These are phyloP conservation scores for Setophaga kirtlandii DNA, from an alignment of 2,113 vertebrate species.

Conservation along the genomic window DNA sequence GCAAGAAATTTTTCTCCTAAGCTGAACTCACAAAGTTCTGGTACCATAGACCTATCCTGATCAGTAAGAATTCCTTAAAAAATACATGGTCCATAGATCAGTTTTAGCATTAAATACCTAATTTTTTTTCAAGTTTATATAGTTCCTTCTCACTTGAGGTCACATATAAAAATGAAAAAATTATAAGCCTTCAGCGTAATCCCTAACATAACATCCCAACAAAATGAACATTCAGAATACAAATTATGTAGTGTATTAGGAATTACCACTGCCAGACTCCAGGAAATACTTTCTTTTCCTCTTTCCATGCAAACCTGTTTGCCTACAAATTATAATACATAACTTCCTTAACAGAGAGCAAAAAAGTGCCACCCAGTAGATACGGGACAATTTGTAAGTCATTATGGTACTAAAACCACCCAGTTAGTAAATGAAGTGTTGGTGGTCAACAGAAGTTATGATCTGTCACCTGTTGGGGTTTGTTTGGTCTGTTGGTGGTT, in stretches of 20 bases:
- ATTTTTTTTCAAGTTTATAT: neutral
- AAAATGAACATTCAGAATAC: neutral
- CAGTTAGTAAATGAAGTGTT: neutral
- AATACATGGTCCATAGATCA: neutral
- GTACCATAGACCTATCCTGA: neutral
- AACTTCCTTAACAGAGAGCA: neutral
- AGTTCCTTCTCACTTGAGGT: neutral
- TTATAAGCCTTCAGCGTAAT: neutral
- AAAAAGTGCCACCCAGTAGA: neutral
- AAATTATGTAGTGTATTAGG: neutral
- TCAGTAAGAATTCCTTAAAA: neutral
- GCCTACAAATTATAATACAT: neutral
- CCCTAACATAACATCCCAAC: neutral
- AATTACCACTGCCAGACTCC: neutral
- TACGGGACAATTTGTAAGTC: neutral
- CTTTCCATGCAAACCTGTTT: neutral
- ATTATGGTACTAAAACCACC: neutral
- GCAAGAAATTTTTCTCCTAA: neutral
- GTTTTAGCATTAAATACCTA: neutral
- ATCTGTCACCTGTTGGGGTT: neutral
- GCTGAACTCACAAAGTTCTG: neutral
- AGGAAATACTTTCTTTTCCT: neutral
- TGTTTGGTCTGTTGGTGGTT: neutral
- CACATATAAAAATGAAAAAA: neutral
- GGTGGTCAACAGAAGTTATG: neutral